phyloP scores from a whole-genome alignment of 2,113 vertebrate species.

The Upupa epops region DNA sequence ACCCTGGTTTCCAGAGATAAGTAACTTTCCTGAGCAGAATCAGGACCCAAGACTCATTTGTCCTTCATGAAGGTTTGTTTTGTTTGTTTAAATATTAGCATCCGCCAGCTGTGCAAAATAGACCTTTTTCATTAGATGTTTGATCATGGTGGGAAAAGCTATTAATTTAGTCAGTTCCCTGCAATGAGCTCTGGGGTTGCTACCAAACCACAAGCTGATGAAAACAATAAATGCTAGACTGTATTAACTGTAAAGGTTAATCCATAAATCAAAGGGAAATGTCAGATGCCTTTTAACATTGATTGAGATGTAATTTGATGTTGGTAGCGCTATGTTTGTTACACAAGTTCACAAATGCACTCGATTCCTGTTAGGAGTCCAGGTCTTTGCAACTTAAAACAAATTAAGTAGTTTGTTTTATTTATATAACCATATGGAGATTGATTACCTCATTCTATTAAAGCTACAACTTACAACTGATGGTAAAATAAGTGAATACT shows the following conservation, averaged over 20 bases:
- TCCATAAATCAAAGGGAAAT: constrained; percentile 80
- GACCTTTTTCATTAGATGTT: constrained; percentile 54
- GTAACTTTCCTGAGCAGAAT: neutral
- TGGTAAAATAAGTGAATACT: neutral
- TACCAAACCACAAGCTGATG: constrained; percentile 47
- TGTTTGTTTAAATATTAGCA: constrained; percentile 66
- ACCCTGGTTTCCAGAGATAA: neutral
- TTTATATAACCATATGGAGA: constrained; percentile 37
- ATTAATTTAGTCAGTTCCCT: constrained; percentile 71
- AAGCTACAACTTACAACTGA: neutral
- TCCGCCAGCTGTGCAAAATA: constrained; percentile 42
- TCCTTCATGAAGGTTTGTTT: constrained; percentile 8
- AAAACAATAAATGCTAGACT: constrained; percentile 65
- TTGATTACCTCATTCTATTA: constrained; percentile 1
- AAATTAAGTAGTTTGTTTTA: constrained; percentile 61
- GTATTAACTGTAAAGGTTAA: constrained; percentile 76
- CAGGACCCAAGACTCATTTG: constrained; percentile 16
- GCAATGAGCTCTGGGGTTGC: constrained; percentile 68
- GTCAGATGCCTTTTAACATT: constrained; percentile 76
- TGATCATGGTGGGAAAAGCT: constrained; percentile 63
- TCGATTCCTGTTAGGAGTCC: constrained; percentile 10
- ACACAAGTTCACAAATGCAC: constrained; percentile 49
- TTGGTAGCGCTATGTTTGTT: constrained; percentile 35
- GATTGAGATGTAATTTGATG: constrained; percentile 76
- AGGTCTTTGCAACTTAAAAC: constrained; percentile 36